Evolutionary conservation across 2,888 invertebrate species (phyloP), one percentile per base, ranked within the genome.

Genomic region (Pocota personata): DNA sequence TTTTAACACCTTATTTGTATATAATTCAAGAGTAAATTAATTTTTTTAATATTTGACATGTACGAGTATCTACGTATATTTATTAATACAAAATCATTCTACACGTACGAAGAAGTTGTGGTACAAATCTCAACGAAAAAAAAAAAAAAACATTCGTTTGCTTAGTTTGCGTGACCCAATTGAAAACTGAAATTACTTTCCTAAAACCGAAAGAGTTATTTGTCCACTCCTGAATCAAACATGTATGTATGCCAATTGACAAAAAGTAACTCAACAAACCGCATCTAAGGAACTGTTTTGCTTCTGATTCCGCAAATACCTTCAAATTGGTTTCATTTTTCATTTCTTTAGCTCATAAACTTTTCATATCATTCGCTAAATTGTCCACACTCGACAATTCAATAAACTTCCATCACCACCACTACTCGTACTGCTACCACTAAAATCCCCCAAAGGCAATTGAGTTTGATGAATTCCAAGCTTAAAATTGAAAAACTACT

Each of bases 391-490:
- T 32, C 37, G 67, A 71, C 76, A 67, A 82, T 76, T 82, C 82
- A 82, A 82, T 76, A 82, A 82, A 86, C 75, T 64, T 52, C 35
- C 37, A 24, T 16, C 21, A n/a, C 16, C 24, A n/a, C 27, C 52
- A 48, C 27, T 32, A 37, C 32, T 57, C 57, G 27, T 14, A 27
- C 46, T 30, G 21, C 27, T 27, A 21, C 16, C 55, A 32, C n/a
- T 10, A 12, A 19, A 10, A 16, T 35, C 19, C 46, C 21, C 43
- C 62, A 21, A 12, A 32, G 71, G 75, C 79, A 80, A 84, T 84
- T 46, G 80, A 75, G 71, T 80, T 78, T 80, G 84, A 84, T 84
- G 84, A 84, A 80, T 84, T 80, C 64, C 62, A 58, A 80, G 69
- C 75, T 76, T 19, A 27, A 72, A 78, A 60, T 55, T 58, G 78